Evolutionary conservation across 1,140 invertebrate genomes (phyloP), one percentile per base, ranked within the genome.

Genomic region (Drosophila malerkotliana): DNA sequence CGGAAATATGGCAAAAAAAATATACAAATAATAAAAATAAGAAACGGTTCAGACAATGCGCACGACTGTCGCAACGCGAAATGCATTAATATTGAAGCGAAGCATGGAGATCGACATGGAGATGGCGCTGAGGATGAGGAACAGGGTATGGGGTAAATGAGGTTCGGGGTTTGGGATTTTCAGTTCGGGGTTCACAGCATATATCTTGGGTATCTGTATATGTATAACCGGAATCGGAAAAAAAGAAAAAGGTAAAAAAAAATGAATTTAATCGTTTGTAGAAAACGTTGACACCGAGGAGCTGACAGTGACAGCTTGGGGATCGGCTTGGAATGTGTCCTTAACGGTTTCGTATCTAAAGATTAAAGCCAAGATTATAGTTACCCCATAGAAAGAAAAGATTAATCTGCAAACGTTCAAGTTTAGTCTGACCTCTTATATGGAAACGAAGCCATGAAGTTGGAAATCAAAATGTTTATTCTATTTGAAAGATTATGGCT

Each of bases 181-280:
- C 4, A 67, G 72, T 61, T 83, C 59, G 72, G 77, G 58, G 51
- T 14, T 54, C 45, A 18, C 59, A 82, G 45, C 72, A 79, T 78
- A 72, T 49, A 56, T n/a, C 18, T 39, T 7, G 26, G 6, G 10
- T 12, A 48, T 14, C 12, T 3, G 21, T 41, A 37, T 37, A 71
- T 45, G 30, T 68, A 62, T 63, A 84, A 84, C 81, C 81, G 82
- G 81, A 84, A 82, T 81, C 63, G 44, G 61, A 66, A 51, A 12
- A 37, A 12, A 67, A 80, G 67, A 85, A 58, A 80, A 84, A 87
- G 82, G 82, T 82, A 82, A 83, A 82, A 74, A 87, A 87, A 87
- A 76, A 59, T 74, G 55, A 88, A 66, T 79, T 87, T 82, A 88
- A 87, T 87, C 75, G 81, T 74, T 74, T 69, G 64, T 72, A 21